Base-by-base conservation (phyloP, 1,140 invertebrate genomes). In the Lasaia peninsularis region DNA sequence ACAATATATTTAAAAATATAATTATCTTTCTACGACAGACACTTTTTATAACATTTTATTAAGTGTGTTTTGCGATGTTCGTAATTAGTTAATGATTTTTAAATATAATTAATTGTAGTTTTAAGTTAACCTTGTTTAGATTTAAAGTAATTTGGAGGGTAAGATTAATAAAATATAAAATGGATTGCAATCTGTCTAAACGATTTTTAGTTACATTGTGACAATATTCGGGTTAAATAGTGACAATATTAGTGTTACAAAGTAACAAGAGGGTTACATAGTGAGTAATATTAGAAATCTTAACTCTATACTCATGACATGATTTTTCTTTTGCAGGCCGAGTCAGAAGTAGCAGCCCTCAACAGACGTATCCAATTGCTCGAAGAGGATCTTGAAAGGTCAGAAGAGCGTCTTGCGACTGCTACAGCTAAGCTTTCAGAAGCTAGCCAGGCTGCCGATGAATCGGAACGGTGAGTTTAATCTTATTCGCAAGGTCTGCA, bases 401-500 rank as follows among this genome's bases (percentile, higher is more conserved):
- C 98, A 64, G 98, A 99, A 90, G 97, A 99, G 89, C 95, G 98
- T 91, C 92, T 99, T 74, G 96, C 97, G 80, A 97, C 97, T 69
- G 98, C 98, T 88, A 98, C 98, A 75, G 94, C 95, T 82, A 99
- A 99, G 92, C 92, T 99, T 85, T 97, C 99, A 67, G 98, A 99
- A 92, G 98, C 98, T 73, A 98, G 98, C 69, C 97, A 99, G 90
- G 97, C 98, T 76, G 98, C 98, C 80, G 98, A 99, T 93, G 98
- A 99, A 92, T 98, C 97, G 86, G 98, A 99, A 96, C 97, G 98
- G 98, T 99, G 94, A 92, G 93, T 73, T 56, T 55, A 34, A 65
- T 37, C 20, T 60, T 40, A 40, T 58, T 51, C 58, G 34, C 37
- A 10, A 44, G 16, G 1, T 10, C 16, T 28, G 16, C 37, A 9